These are phyloP conservation scores for Sycophila sp. DNA, from an alignment of 1,140 invertebrate genomes.

Conservation along the genomic window DNA sequence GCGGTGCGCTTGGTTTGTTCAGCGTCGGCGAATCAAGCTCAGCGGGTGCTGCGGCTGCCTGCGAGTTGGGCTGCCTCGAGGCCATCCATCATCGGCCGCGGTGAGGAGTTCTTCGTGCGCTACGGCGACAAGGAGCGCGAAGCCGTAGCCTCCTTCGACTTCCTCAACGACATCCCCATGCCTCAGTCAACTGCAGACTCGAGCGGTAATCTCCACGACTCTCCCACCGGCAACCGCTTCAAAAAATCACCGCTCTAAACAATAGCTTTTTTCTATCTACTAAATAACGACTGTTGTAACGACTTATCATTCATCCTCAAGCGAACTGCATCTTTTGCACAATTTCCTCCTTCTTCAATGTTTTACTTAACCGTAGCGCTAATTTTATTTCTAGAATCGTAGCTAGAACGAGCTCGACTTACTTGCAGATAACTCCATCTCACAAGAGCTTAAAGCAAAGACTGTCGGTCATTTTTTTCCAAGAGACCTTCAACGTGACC, in stretches of 20 bases:
- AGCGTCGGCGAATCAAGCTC: constrained; percentile 71
- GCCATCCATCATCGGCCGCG: constrained; percentile 77
- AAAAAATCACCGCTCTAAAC: constrained; percentile 49
- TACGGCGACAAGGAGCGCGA: constrained; percentile 81
- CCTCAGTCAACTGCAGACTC: constrained; percentile 45
- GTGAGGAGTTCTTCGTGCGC: constrained; percentile 77
- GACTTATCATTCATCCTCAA: too few relatives aligned
- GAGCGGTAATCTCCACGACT: constrained; percentile 27
- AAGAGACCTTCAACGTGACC: constrained; percentile 22
- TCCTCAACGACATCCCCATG: constrained; percentile 74
- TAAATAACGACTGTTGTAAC: too few relatives aligned
- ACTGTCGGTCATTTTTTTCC: constrained; percentile 36
- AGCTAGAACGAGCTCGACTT: too few relatives aligned
- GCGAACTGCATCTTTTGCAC: too few relatives aligned
- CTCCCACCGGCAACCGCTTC: constrained; percentile 46
- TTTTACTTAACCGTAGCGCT: too few relatives aligned
- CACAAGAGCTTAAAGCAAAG: constrained; percentile 47
- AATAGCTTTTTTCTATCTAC: too few relatives aligned
- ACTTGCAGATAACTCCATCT: constrained; percentile 27
- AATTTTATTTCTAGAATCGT: too few relatives aligned
- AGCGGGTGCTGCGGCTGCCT: constrained; percentile 68
- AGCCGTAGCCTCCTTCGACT: constrained; percentile 82
- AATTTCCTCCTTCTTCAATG: too few relatives aligned
- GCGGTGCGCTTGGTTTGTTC: constrained; percentile 61
- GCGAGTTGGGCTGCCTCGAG: constrained; percentile 63